phyloP scores from a whole-genome alignment of 2,888 invertebrate species.

The Drosophila histrio region DNA sequence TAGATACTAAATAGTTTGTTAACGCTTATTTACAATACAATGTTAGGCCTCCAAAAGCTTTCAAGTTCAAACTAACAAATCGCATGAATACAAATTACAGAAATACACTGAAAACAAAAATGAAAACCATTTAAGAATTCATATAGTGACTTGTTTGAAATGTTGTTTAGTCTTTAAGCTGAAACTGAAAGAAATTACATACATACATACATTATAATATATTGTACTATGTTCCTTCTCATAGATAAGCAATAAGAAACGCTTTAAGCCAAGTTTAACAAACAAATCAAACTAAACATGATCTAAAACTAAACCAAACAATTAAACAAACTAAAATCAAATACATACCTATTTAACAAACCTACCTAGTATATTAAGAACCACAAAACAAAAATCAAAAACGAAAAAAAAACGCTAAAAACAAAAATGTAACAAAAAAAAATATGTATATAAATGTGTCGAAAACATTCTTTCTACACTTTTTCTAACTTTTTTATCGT shows the following conservation, averaged over 20 bases:
- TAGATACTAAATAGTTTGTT: constrained; percentile 48
- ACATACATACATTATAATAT: constrained; percentile 37
- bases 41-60: constrained; percentile 45
- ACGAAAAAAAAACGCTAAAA: constrained; percentile 8
- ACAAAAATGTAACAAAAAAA: constrained; percentile 41
- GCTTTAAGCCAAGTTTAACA: constrained; percentile 72
- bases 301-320: constrained; percentile 50
- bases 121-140: constrained; percentile 34
- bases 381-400: constrained; percentile 6
- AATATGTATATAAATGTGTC: constrained; percentile 50
- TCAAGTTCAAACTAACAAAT: constrained; percentile 35
- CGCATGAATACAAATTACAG: constrained; percentile 1
- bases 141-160: constrained; percentile 71
- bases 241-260: constrained; percentile 80
- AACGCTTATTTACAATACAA: constrained; percentile 63
- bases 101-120: constrained; percentile 29
- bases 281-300: constrained; percentile 68
- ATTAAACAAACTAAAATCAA: constrained; percentile 45
- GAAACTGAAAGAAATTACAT: constrained; percentile 43
- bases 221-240: constrained; percentile 79
- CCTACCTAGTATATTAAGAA: constrained; percentile 16
- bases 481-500: constrained; percentile 64
- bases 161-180: constrained; percentile 77
- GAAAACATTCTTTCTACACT: constrained; percentile 65
- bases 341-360: constrained; percentile 43